phyloP scores from a whole-genome alignment of 2,113 vertebrate species.

The Alouatta palliata region DNA sequence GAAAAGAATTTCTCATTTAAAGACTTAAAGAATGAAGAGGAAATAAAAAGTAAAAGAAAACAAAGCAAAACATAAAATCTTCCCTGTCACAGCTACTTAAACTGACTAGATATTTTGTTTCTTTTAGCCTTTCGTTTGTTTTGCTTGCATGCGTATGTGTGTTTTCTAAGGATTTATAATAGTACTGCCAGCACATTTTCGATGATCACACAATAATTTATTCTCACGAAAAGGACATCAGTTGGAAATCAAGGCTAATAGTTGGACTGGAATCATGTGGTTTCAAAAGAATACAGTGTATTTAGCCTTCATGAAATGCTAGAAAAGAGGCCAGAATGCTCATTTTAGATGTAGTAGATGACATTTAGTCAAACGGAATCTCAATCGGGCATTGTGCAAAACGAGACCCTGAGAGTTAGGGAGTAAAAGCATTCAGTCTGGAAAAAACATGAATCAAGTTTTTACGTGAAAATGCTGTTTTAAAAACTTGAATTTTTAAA shows the following conservation, averaged over 20 bases:
- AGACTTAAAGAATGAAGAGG: neutral
- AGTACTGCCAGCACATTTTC: neutral
- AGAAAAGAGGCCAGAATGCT: neutral
- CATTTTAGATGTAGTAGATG: neutral
- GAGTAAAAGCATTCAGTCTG: neutral
- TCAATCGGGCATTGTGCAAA: neutral
- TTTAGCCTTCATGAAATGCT: neutral
- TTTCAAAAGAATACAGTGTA: neutral
- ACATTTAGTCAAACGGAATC: neutral
- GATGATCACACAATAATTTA: neutral
- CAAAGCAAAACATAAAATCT: neutral
- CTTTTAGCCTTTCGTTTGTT: neutral
- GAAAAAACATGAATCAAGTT: conserved; percentile 22
- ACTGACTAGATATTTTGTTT: neutral
- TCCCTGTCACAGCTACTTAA: neutral
- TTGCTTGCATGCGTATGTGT: neutral
- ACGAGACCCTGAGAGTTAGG: neutral
- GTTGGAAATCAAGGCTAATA: neutral
- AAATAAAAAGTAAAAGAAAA: neutral
- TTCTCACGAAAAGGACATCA: neutral
- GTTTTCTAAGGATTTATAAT: neutral
- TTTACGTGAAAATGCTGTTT: neutral
- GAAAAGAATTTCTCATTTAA: neutral
- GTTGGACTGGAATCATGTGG: neutral
- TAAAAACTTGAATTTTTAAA: neutral